A percentile compares a stretch with the other conserved stretches of the same genome.
These are phyloP conservation scores for Oedothorax gibbosus DNA, from an alignment of 1,140 invertebrate species.

Conservation along the genomic window DNA sequence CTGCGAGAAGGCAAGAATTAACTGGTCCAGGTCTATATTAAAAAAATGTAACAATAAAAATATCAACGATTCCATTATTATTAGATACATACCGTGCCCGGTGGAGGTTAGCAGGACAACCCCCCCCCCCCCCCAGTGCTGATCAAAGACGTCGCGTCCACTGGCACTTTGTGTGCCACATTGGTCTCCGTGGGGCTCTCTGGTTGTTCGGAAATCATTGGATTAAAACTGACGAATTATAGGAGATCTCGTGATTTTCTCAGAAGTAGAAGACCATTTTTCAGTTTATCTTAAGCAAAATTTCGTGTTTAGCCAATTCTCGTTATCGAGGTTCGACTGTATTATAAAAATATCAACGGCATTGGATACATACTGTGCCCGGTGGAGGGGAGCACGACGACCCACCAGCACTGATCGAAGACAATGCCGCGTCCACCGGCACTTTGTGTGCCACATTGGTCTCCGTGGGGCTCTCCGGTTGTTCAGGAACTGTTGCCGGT, in stretches of 20 bases:
- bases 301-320: no score
- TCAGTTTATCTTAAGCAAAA: no score
- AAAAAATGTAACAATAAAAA: no score
- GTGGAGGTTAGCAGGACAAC: constrained; percentile 52
- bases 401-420: constrained; percentile 49
- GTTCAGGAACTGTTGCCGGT: constrained; percentile 45
- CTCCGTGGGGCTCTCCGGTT: constrained; percentile 48
- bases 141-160: constrained; percentile 47
- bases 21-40: no score
- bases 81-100: constrained; percentile 46
- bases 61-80: no score
- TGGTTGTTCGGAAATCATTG: constrained; percentile 18
- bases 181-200: constrained; percentile 44
- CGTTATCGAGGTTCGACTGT: no score
- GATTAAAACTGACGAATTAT: no score
- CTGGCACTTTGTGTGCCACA: constrained; percentile 32
- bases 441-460: constrained; percentile 14
- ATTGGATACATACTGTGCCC: constrained; percentile 40
- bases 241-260: no score
- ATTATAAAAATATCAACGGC: no score
- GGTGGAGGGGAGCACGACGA: constrained; percentile 56
- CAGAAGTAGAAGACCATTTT: no score
- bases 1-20: no score
- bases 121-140: constrained; percentile 46
- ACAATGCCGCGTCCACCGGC: constrained; percentile 54